Evolutionary conservation across 2,888 invertebrate species (phyloP).

Genomic region (Scrobipalpa atriplicella): DNA sequence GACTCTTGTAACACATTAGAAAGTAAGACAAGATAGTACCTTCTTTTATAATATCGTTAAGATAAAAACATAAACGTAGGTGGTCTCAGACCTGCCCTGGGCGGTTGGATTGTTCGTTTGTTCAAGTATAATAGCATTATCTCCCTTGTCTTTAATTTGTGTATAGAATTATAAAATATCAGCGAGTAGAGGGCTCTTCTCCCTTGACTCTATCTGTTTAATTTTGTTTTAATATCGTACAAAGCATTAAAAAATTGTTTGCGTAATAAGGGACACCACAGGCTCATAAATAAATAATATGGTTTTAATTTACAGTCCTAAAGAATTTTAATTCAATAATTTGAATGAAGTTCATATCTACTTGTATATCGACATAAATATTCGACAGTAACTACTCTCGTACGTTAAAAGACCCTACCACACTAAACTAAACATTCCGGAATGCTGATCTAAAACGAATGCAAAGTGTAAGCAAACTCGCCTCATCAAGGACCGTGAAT

Average conservation of each 20-base stretch:
- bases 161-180: background rate
- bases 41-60: constrained; percentile 10
- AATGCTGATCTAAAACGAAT: background rate
- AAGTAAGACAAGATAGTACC: background rate
- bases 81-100: background rate
- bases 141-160: constrained; percentile 4
- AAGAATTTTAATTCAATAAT: no score
- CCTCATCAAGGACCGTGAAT: background rate
- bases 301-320: no score
- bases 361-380: no score
- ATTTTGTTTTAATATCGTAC: background rate
- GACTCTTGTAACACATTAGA: no score
- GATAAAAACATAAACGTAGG: constrained; percentile 21
- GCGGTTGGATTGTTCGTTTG: constrained; percentile 5
- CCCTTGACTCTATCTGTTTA: background rate
- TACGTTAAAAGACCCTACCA: background rate
- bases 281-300: no score
- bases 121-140: constrained; percentile 11
- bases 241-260: no score
- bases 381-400: background rate
- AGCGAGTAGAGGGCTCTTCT: constrained; percentile 1
- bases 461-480: background rate
- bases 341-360: no score
- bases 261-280: no score
- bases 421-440: background rate